Base-by-base conservation (phyloP, 2,113 vertebrate genomes). In the Pangasianodon gigas region DNA sequence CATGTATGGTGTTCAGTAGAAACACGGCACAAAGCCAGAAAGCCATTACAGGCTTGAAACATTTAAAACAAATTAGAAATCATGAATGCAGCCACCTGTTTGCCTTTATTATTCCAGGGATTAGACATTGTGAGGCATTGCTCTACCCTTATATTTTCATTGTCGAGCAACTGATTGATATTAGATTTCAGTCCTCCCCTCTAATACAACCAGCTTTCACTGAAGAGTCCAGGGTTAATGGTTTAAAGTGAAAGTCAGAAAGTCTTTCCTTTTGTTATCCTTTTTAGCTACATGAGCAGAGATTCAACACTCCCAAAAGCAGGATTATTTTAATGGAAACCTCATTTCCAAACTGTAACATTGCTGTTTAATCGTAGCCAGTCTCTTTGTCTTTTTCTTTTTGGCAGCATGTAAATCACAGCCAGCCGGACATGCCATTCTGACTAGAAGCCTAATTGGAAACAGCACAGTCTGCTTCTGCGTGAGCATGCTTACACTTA, bases 401-500 rank as follows among this genome's bases (percentile, higher is more conserved):
- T 82, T 89, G 74, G 87, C 88, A 67, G 74, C 69, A 46, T 90
- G 65, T 84, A 90, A 86, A 90, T 90, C 77, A 46, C 71, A 90
- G 75, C 74, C 71, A 88, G 85, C 89, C 87, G 87, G 92, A 91
- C 92, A 91, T 92, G 85, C 90, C 89, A 88, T 84, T 89, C 89
- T 83, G 83, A 84, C 89, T 90, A 60, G 89, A 79, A 92, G 89
- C 87, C 84, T 92, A 92, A 92, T 90, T 91, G 90, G 81, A 90
- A 92, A 89, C 90, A 92, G 89, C 87, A 84, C 81, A 21, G 54
- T 52, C 60, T 90, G 71, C 54, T 86, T 77, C 84, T 91, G 48
- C 46, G 10, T 56, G 86, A 56, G 82, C 88, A 67, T 29, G 52
- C 26, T 62, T 79, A 87, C n/a, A 56, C 29, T 46, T 54, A 88